Evolutionary conservation across 2,797 vertebrate genomes (phyloP).

Genomic region (Enteromius mattozi): DNA sequence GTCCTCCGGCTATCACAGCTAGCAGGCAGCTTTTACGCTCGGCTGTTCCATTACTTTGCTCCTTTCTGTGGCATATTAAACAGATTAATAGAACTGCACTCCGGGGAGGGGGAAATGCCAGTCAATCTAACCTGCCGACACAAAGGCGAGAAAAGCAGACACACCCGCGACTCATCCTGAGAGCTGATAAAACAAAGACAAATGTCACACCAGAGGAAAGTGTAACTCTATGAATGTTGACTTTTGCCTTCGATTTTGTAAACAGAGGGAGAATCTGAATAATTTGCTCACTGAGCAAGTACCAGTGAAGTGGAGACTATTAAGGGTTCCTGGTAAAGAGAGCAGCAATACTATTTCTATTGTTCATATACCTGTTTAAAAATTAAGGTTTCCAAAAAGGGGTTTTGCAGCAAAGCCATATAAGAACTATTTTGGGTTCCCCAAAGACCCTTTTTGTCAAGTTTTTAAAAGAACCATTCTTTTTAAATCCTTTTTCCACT

Average conservation of each 20-base stretch:
- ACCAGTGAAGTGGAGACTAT: background rate
- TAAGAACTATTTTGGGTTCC: background rate
- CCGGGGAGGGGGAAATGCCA: constrained; percentile 66
- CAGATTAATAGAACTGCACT: constrained; percentile 74
- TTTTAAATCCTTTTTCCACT: no score
- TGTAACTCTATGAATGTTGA: constrained; percentile 57
- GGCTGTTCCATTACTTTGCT: constrained; percentile 66
- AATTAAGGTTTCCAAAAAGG: background rate
- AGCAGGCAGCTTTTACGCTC: constrained; percentile 55
- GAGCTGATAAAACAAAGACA: constrained; percentile 63
- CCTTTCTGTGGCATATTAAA: constrained; percentile 75
- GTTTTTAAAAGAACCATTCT: background rate
- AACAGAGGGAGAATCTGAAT: constrained; percentile 17
- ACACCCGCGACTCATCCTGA: constrained; percentile 61
- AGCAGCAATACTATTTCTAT: background rate
- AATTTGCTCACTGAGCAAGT: background rate
- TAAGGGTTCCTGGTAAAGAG: background rate
- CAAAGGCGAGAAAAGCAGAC: constrained; percentile 46
- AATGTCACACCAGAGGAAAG: constrained; percentile 53
- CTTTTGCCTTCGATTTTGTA: constrained; percentile 26
- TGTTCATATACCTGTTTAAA: background rate
- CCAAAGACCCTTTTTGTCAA: background rate
- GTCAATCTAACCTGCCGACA: constrained; percentile 65
- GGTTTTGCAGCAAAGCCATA: background rate
- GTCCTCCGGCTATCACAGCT: constrained; percentile 53